Conservation (phyloP, 92 coral and sea anemone species). For the Heteractis magnifica region DNA sequence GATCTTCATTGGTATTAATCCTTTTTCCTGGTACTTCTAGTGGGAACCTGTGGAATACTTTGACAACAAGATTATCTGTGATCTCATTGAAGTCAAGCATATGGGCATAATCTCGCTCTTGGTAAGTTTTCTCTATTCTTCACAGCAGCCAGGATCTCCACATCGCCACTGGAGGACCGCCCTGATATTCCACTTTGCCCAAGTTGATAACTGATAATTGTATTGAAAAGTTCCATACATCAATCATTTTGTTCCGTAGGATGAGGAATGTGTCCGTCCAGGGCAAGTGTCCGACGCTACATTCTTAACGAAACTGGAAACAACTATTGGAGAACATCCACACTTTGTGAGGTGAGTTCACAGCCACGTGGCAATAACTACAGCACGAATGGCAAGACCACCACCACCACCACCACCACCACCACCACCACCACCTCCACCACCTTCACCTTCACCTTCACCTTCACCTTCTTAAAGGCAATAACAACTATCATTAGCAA, state of each 20-base stretch:
- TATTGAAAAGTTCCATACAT: background rate
- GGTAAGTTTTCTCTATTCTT: constrained; percentile 44
- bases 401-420: background rate
- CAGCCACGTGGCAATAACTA: background rate
- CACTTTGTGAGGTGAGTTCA: constrained; percentile 82
- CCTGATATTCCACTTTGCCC: too few species aligned
- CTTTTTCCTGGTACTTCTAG: constrained; percentile 39
- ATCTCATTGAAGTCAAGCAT: constrained; percentile 88
- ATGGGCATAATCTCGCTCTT: constrained; percentile 85
- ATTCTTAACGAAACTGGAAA: constrained; percentile 80
- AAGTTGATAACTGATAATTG: too few species aligned
- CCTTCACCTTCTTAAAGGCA: too few species aligned
- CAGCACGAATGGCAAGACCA: background rate
- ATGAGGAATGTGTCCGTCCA: constrained; percentile 95
- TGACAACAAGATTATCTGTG: constrained; percentile 97
- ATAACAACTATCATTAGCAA: too few species aligned
- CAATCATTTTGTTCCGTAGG: constrained; percentile 39
- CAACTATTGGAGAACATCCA: constrained; percentile 81
- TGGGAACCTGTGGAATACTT: constrained; percentile 98
- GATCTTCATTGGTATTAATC: too few species aligned
- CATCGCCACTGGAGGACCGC: too few species aligned
- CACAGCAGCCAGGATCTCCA: too few species aligned
- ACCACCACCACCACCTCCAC: background rate
- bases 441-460: too few species aligned
- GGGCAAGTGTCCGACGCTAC: constrained; percentile 94